Percentiles rank a stretch among this genome's conserved stretches.
phyloP scores from a whole-genome alignment of 2,113 vertebrate genomes.

The Xyliphius kryptos region DNA sequence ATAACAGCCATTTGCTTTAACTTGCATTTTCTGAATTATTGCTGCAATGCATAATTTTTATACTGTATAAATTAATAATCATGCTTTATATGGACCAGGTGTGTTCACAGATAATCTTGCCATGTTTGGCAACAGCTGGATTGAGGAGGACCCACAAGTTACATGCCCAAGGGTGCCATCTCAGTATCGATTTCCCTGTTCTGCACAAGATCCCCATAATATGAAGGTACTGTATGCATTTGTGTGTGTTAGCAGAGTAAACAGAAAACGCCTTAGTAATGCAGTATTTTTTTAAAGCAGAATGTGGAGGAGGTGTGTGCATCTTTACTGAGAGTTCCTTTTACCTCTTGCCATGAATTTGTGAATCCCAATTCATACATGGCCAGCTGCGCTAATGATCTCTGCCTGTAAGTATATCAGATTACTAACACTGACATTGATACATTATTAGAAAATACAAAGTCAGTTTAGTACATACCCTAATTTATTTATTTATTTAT shows the following conservation, averaged over 20 bases:
- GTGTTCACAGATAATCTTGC: constrained; percentile 77
- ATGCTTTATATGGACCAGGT: constrained; percentile 61
- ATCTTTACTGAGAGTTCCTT: constrained; percentile 70
- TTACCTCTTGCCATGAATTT: constrained; percentile 80
- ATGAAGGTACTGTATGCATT: constrained; percentile 64
- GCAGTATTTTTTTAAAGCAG: too few species aligned
- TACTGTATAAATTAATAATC: too few species aligned
- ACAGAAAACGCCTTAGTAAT: too few species aligned
- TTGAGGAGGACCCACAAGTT: constrained; percentile 67
- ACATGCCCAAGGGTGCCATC: constrained; percentile 49
- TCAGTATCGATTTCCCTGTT: constrained; percentile 72
- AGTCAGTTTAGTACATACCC: too few species aligned
- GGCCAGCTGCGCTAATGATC: constrained; percentile 89
- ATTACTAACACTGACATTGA: too few species aligned
- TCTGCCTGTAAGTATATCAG: constrained; percentile 89
- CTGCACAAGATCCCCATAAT: constrained; percentile 56
- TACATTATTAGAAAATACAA: too few species aligned
- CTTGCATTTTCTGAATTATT: too few species aligned
- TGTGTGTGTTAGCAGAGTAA: too few species aligned
- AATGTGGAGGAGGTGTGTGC: constrained; percentile 71
- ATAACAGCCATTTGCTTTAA: too few species aligned
- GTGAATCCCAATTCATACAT: constrained; percentile 87
- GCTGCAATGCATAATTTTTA: too few species aligned
- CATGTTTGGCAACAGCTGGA: constrained; percentile 90
- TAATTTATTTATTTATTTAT: too few species aligned